Evolutionary conservation across 2,797 vertebrate species (phyloP), one percentile per base, ranked within the genome.

Genomic region (Diglossa cyanea): DNA sequence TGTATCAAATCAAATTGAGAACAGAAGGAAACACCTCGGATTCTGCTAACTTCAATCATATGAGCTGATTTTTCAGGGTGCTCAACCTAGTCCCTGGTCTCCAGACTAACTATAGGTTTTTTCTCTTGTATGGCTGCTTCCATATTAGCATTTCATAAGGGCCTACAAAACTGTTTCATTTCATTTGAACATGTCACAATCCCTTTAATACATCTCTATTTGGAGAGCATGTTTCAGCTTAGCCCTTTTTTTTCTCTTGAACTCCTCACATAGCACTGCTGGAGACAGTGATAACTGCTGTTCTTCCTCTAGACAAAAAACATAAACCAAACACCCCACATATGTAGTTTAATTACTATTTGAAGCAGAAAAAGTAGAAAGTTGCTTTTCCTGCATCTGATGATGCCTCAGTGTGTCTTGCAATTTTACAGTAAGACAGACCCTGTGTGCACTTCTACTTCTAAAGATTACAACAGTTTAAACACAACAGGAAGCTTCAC

Each of bases 381-480:
- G 89, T 40, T 93, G 40, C 50, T 75, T 91, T 88, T 84, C 35
- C 79, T 66, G 13, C 24, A 48, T 54, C 26, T 92, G 68, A 78
- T 30, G 25, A 57, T 58, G 42, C 35, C 25, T 92, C 20, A 55
- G 15, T 50, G 51, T 73, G 37, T 55, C 83, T 92, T 1, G 1
- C 28, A 93, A 82, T 93, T 93, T 95, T 93, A 93, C 33, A 66
- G 61, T 67, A 86, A 44, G 54, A 83, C 77, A 94, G 72, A 93
- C 7, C 72, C 76, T 13, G 30, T 88, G 67, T 48, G 60, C 72
- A 74, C 48, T 70, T 84, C 47, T 39, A 58, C n/a, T 95, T 92
- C 78, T 77, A 93, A 95, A 62, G 86, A 96, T 94, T 87, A 88
- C 77, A 96, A 89, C 17, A 68, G 72, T 93, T 97, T 96, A 93